These are phyloP conservation scores for Thalpophila matura DNA, from an alignment of 2,888 invertebrate species.

Conservation along the genomic window DNA sequence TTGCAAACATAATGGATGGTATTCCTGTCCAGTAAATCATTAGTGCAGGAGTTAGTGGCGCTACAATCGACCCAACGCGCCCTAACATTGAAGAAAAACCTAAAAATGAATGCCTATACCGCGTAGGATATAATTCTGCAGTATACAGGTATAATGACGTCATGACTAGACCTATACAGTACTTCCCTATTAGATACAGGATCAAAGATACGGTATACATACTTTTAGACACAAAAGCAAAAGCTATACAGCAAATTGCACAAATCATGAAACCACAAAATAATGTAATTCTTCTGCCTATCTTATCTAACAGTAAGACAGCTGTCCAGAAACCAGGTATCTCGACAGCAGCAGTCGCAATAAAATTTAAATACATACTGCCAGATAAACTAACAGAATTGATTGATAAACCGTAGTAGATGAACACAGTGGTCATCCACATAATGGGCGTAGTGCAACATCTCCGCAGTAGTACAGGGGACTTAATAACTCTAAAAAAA, in stretches of 20 bases:
- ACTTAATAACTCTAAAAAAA: conserved; percentile 86
- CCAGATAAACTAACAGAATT: conserved; percentile 94
- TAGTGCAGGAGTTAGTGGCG: conserved; percentile 93
- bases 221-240: conserved; percentile 86
- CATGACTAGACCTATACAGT: conserved; percentile 92
- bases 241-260: conserved; percentile 87
- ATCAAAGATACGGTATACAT: conserved; percentile 75
- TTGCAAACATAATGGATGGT: conserved; percentile 83
- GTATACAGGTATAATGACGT: conserved; percentile 93
- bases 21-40: conserved; percentile 87
- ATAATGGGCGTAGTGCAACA: conserved; percentile 93
- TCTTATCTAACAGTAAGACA: conserved; percentile 91
- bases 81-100: conserved; percentile 94
- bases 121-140: conserved; percentile 94
- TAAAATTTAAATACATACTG: conserved; percentile 94
- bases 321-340: conserved; percentile 93
- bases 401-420: conserved; percentile 95
- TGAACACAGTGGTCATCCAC: conserved; percentile 95
- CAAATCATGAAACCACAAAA: conserved; percentile 83
- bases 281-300: conserved; percentile 88
- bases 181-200: conserved; percentile 92
- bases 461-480: conserved; percentile 89
- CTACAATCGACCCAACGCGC: conserved; percentile 92
- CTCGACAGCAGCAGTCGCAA: conserved; percentile 92
- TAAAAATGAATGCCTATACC: conserved; percentile 92